A percentile compares a stretch with the other conserved stretches of the same genome.
phyloP scores from a whole-genome alignment of 2,888 invertebrate species.

The Heliconius charithonia region DNA sequence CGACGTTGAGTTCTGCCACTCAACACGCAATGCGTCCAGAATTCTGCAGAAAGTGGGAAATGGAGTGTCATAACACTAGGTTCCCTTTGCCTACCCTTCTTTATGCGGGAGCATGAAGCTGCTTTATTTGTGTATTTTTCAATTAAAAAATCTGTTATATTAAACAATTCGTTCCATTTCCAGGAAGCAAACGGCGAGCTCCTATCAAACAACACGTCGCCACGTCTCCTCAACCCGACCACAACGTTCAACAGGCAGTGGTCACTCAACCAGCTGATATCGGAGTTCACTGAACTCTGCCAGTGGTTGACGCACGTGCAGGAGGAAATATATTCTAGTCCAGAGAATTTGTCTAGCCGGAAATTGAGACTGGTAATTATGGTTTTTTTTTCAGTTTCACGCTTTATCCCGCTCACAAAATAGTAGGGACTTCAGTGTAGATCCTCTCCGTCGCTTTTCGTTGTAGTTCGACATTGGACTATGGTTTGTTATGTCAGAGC shows the following conservation, averaged over 20 bases:
- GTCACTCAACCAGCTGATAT: slow-evolving; percentile 89
- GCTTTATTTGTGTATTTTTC: no score
- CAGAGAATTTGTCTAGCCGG: slow-evolving; percentile 87
- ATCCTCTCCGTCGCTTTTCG: no score
- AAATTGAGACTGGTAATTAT: slow-evolving; percentile 85
- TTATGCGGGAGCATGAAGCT: no score
- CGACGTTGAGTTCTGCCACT: no score
- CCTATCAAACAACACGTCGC: slow-evolving; percentile 85
- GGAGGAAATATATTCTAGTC: slow-evolving; percentile 89
- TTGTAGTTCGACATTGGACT: no score
- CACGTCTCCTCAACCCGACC: slow-evolving; percentile 68
- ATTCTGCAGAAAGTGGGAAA: no score
- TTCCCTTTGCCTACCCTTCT: no score
- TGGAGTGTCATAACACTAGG: no score
- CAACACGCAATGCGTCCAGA: no score
- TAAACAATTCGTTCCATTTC: slow-evolving; percentile 48
- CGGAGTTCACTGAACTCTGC: slow-evolving; percentile 91
- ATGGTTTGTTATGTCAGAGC: not conserved
- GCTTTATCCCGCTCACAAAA: no score
- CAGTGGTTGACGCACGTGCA: slow-evolving; percentile 92
- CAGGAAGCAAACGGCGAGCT: slow-evolving; percentile 92
- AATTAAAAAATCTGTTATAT: no score
- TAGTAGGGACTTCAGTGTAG: no score
- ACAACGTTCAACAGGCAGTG: slow-evolving; percentile 84
- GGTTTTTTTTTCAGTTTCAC: not conserved